A percentile compares a stretch with the other conserved stretches of the same genome.
Evolutionary conservation across 2,888 invertebrate species (phyloP).

Genomic region (Melieria omissa): DNA sequence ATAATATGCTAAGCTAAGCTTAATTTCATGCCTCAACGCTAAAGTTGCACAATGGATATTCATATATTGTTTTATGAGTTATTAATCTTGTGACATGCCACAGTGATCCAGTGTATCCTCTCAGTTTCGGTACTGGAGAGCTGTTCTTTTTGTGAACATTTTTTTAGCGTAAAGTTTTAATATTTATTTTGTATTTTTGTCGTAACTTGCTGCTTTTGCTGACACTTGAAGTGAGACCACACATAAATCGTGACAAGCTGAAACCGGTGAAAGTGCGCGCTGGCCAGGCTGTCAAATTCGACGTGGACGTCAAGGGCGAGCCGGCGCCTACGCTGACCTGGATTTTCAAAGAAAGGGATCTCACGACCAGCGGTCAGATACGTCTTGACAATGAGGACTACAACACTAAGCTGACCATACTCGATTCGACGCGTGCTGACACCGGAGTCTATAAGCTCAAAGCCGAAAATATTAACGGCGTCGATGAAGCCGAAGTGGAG

Average conservation of each 20-base stretch:
- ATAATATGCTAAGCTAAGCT: no score
- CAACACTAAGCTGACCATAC: conserved; percentile 85
- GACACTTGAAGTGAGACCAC: conserved; percentile 82
- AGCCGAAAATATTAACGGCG: conserved; percentile 93
- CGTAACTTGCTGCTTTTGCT: neutral
- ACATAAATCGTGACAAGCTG: conserved; percentile 94
- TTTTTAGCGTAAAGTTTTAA: neutral
- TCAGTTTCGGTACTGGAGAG: no score
- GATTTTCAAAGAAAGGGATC: conserved; percentile 70
- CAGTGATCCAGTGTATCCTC: no score
- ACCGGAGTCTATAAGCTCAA: conserved; percentile 91
- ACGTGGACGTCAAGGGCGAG: conserved; percentile 96
- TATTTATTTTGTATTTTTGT: neutral
- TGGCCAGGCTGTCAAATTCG: conserved; percentile 88
- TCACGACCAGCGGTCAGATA: conserved; percentile 75
- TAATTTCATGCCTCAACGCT: no score
- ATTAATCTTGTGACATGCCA: no score
- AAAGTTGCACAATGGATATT: no score
- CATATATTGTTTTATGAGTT: no score
- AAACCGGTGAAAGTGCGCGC: conserved; percentile 88
- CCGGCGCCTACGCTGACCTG: conserved; percentile 92
- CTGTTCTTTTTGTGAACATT: no score
- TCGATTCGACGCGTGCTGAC: conserved; percentile 84
- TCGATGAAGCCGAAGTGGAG: conserved; percentile 94
- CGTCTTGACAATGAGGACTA: conserved; percentile 93